A percentile compares a stretch with the other conserved stretches of the same genome.
Evolutionary conservation across 2,113 vertebrate species (phyloP).

Genomic region (Paraplagusia blochii): DNA sequence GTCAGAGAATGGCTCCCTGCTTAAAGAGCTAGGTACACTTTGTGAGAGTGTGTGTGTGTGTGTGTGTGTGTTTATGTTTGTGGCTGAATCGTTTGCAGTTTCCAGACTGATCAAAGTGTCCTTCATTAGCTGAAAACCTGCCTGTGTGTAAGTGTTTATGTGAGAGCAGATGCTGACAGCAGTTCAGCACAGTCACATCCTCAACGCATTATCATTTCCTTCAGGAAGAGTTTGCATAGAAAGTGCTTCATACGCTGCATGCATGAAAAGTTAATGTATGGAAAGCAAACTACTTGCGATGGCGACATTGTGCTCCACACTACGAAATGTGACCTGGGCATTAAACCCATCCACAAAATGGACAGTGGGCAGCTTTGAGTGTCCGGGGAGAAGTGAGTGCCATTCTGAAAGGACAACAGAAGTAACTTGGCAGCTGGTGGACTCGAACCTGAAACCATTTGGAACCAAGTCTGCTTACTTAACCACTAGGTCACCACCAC

Average conservation of each 20-base stretch:
- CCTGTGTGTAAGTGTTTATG: slow-evolving; percentile 12
- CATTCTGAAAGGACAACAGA: no score
- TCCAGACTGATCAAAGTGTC: slow-evolving; percentile 18
- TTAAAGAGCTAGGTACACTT: slow-evolving; percentile 87
- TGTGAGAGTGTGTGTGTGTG: slow-evolving; percentile 29
- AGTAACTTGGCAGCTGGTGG: no score
- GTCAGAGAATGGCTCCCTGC: slow-evolving; percentile 84
- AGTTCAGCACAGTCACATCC: background rate
- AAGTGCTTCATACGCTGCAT: background rate
- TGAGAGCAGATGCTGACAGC: slow-evolving; percentile 11
- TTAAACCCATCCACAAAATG: no score
- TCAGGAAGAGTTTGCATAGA: background rate
- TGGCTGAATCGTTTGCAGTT: slow-evolving; percentile 24
- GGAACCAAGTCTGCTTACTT: no score
- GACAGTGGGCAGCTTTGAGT: no score
- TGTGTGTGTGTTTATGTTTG: background rate
- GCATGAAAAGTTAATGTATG: background rate
- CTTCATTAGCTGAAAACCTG: slow-evolving; percentile 20
- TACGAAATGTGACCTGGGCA: no score
- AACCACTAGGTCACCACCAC: no score
- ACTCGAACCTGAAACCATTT: no score
- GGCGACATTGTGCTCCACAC: no score
- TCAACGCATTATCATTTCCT: slow-evolving; percentile 17
- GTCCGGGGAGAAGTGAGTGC: no score
- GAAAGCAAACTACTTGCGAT: no score